phyloP scores from a whole-genome alignment of 2,888 invertebrate species.

The Ornithoptera alexandrae region DNA sequence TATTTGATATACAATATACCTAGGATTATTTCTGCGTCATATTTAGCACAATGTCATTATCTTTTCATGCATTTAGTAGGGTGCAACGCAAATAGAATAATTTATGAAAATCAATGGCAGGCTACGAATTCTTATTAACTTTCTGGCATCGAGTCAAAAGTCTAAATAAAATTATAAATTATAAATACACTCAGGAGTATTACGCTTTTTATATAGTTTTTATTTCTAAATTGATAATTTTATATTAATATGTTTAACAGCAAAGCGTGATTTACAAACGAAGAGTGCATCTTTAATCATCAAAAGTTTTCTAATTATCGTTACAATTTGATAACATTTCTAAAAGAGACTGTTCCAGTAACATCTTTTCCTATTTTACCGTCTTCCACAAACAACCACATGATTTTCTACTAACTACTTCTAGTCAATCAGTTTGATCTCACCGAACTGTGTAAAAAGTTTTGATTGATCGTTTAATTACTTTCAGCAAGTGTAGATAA shows the following conservation, averaged over 20 bases:
- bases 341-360: background rate
- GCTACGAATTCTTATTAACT: conserved; percentile 15
- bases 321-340: background rate
- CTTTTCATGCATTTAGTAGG: background rate
- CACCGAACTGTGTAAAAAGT: too few species aligned
- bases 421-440: too few species aligned
- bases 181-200: conserved; percentile 9
- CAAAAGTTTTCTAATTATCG: background rate
- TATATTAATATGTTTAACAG: background rate
- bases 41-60: conserved; percentile 1
- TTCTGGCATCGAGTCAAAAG: conserved; percentile 16
- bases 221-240: conserved; percentile 6
- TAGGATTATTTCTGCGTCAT: background rate
- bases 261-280: background rate
- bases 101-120: conserved; percentile 7
- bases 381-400: too few species aligned
- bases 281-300: background rate
- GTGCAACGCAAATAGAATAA: conserved; percentile 2
- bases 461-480: too few species aligned
- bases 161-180: conserved; percentile 21
- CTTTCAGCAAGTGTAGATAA: too few species aligned
- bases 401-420: too few species aligned
- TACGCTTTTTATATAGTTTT: background rate
- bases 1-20: background rate
- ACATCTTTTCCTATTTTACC: too few species aligned